A percentile compares a stretch with the other conserved stretches of the same genome.
Conservation (phyloP, 2,888 invertebrate species). For the Disparrhopalites patrizii region DNA sequence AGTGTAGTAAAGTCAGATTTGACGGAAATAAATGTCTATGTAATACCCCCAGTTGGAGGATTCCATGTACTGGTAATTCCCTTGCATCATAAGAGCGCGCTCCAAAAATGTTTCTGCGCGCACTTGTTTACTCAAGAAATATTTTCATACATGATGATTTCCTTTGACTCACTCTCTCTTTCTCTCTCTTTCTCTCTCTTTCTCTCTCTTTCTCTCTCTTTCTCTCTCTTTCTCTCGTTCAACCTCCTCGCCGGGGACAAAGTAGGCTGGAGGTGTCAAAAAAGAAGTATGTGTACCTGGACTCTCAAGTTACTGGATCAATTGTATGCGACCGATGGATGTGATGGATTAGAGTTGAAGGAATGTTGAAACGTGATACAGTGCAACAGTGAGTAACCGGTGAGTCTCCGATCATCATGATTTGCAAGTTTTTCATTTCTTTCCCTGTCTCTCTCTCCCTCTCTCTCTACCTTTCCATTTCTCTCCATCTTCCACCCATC, state of each 20-base stretch:
- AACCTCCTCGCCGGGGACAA: too few species aligned
- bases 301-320: constrained; percentile 11
- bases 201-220: neutral
- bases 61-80: too few species aligned
- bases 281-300: constrained; percentile 10
- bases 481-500: too few species aligned
- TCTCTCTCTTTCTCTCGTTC: too few species aligned
- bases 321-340: constrained; percentile 19
- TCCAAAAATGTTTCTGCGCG: too few species aligned
- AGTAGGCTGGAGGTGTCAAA: constrained; percentile 16
- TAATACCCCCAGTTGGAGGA: too few species aligned
- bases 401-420: constrained; percentile 21
- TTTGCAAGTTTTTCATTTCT: constrained; percentile 15
- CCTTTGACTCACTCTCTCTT: too few species aligned
- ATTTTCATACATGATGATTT: too few species aligned
- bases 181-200: neutral
- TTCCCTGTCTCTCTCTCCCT: neutral
- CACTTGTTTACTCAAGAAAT: too few species aligned
- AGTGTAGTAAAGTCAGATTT: too few species aligned
- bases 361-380: constrained; percentile 26
- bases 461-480: neutral
- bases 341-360: constrained; percentile 25
- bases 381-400: constrained; percentile 15
- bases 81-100: too few species aligned
- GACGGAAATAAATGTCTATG: too few species aligned